These are phyloP conservation scores for Tinea trinotella DNA, from an alignment of 2,888 invertebrate genomes.

Conservation along the genomic window DNA sequence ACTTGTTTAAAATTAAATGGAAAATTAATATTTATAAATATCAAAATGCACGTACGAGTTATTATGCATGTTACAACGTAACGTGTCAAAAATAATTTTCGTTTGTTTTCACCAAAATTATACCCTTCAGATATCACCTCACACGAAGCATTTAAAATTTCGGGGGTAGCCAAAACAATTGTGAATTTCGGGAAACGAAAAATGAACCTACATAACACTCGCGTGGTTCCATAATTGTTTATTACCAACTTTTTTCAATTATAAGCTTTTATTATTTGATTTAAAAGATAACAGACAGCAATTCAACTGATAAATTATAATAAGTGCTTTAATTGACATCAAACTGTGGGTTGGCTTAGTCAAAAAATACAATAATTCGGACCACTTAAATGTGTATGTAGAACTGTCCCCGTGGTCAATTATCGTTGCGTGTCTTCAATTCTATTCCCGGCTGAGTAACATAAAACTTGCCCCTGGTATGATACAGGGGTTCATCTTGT, in stretches of 20 bases:
- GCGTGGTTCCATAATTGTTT: conserved; percentile 3
- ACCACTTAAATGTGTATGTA: too few relatives aligned
- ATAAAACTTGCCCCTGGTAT: too few relatives aligned
- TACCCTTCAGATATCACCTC: background rate
- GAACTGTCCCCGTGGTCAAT: background rate
- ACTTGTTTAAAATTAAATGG: too few relatives aligned
- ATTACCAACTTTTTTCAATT: background rate
- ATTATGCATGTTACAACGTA: too few relatives aligned
- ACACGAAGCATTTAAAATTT: background rate
- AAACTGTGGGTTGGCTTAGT: background rate
- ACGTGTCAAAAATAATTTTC: background rate
- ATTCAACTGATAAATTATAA: background rate
- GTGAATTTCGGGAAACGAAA: background rate
- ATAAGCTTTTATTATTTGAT: background rate
- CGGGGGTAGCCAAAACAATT: background rate
- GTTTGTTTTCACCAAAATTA: conserved; percentile 2
- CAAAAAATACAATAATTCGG: background rate
- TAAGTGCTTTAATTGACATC: background rate
- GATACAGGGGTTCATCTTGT: too few relatives aligned
- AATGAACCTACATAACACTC: background rate
- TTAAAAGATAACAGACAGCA: background rate
- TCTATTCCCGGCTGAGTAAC: too few relatives aligned
- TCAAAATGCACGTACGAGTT: too few relatives aligned
- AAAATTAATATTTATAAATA: too few relatives aligned
- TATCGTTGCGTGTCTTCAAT: background rate